These are phyloP conservation scores for Amphiura filiformis DNA, from an alignment of 35 echinoderm and acorn worm genomes.

Conservation along the genomic window DNA sequence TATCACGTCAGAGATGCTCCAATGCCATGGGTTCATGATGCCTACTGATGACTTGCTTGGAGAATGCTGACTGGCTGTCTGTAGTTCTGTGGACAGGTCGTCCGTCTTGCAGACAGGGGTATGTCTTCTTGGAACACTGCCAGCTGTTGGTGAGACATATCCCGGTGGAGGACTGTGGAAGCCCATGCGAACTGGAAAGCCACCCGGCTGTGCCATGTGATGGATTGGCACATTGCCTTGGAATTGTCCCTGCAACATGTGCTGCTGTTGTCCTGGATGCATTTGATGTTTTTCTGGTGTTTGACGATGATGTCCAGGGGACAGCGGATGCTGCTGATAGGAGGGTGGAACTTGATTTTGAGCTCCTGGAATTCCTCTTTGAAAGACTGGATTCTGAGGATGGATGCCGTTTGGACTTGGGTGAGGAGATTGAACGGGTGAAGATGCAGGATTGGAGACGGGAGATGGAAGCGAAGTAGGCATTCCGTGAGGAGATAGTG, in stretches of 20 bases:
- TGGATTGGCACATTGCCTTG: conserved; percentile 1
- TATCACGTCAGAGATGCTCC: conserved; percentile 81
- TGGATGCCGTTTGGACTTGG: not conserved
- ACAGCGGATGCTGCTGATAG: not conserved
- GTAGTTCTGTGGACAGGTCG: not conserved
- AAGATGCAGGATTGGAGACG: not conserved
- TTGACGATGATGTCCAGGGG: not conserved
- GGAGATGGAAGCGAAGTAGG: not conserved
- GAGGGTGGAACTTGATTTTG: too few relatives aligned
- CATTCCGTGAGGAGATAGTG: not conserved
- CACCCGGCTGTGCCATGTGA: not conserved
- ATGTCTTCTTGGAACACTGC: conserved; percentile 27
- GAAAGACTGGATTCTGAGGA: not conserved
- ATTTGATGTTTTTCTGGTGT: conserved; percentile 9
- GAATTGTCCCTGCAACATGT: conserved; percentile 15
- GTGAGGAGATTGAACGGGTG: not conserved
- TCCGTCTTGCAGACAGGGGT: conserved; percentile 18
- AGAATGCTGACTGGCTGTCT: not conserved
- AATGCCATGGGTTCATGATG: conserved; percentile 71
- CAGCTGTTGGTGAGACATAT: not conserved
- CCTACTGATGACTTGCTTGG: not conserved
- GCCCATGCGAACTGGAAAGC: not conserved
- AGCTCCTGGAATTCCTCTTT: not conserved
- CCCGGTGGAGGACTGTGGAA: not conserved
- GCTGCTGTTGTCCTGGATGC: conserved; percentile 10